Evolutionary conservation across 1,140 invertebrate genomes (phyloP).

Genomic region (Sycophaga agraensis): DNA sequence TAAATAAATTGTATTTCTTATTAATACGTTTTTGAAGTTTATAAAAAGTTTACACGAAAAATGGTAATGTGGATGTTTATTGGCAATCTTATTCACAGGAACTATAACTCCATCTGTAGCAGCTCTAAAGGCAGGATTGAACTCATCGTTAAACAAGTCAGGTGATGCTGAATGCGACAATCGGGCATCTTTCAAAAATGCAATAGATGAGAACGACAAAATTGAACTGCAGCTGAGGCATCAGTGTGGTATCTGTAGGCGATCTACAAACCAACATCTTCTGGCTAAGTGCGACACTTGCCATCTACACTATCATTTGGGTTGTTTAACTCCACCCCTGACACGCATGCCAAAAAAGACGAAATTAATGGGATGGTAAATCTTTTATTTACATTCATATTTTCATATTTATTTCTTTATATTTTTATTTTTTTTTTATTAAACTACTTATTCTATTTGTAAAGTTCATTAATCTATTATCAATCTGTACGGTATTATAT

Average conservation of each 20-base stretch:
- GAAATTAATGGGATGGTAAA: slow-evolving; percentile 88
- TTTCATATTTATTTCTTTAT: no score
- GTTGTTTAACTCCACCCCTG: slow-evolving; percentile 89
- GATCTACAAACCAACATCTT: slow-evolving; percentile 80
- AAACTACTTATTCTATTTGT: no score
- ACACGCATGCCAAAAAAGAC: slow-evolving; percentile 93
- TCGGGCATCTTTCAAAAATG: slow-evolving; percentile 62
- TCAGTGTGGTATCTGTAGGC: slow-evolving; percentile 82
- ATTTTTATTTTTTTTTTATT: no score
- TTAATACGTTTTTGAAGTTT: no score
- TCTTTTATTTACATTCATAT: no score
- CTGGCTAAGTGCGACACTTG: slow-evolving; percentile 94
- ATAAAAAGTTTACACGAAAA: no score
- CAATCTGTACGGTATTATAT: no score
- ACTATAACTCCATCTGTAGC: slow-evolving; percentile 51
- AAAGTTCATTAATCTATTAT: no score
- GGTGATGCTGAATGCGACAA: slow-evolving; percentile 57
- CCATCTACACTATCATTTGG: slow-evolving; percentile 87
- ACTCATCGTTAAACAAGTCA: slow-evolving; percentile 48
- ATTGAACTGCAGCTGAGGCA: slow-evolving; percentile 53
- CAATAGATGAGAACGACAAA: slow-evolving; percentile 62
- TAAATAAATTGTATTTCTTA: no score
- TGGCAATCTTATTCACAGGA: no score
- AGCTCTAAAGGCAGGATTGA: slow-evolving; percentile 66
- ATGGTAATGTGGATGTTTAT: no score